Evolutionary conservation across 2,888 invertebrate genomes (phyloP), one percentile per base, ranked within the genome.

Genomic region (Ichneumoninae sp.): DNA sequence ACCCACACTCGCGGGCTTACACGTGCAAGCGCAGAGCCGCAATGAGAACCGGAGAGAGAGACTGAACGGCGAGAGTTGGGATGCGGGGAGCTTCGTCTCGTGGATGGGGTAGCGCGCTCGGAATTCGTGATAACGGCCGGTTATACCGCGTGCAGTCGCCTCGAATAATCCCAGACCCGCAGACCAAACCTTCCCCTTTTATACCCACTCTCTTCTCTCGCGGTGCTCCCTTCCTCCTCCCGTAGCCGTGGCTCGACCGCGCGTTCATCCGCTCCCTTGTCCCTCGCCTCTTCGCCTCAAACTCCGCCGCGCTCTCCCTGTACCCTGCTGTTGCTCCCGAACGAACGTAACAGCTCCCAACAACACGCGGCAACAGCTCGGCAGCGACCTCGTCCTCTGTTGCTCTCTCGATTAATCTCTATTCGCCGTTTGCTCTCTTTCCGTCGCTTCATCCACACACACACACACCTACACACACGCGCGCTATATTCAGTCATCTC

Each of bases 101-200:
- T 75, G 74, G 69, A 74, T 77, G 71, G 70, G 81, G 52, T 85
- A 73, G 82, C 82, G 70, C 74, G 77, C 66, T 73, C 70, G 79
- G 85, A 85, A 85, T 85, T 85, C 83, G 85, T 85, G 79, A 85
- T 85, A 85, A 85, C 83, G 85, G 84, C 82, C 81, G 81, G 77
- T 84, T 84, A 84, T 81, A 66, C 79, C 79, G 79, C 85, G 79
- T 83, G 75, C 83, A 83, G 82, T 83, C 85, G 79, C 79, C 76
- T 83, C 85, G 85, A 85, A 83, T 85, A 85, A 85, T 85, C 83
- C 79, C 75, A 79, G 78, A 82, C 84, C 82, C 84, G 73, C 79
- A 83, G 82, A 85, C 85, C 66, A 57, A 71, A 74, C 73, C 74
- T 68, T 81, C 50, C 70, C 52, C 66, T 36, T 71, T 52, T 68